These are phyloP conservation scores for Corvus moneduloides DNA, from an alignment of 2,113 vertebrate species.

Conservation along the genomic window DNA sequence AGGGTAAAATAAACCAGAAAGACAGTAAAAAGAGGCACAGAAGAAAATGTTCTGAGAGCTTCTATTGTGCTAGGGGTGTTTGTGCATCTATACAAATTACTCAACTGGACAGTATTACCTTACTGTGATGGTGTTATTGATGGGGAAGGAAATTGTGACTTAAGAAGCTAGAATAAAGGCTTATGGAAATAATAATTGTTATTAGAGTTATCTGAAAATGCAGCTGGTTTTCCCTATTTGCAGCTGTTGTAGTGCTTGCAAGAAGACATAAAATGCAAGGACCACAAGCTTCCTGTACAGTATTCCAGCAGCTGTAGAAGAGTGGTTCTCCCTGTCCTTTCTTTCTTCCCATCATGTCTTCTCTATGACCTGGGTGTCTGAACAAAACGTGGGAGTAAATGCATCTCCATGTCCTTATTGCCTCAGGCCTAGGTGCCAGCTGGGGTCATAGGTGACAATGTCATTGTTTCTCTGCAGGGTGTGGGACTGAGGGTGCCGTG, in stretches of 20 bases:
- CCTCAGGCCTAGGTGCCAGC: neutral
- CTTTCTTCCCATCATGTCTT: neutral
- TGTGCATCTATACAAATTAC: neutral
- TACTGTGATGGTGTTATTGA: neutral
- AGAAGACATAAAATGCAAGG: neutral
- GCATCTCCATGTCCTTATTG: neutral
- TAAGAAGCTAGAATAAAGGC: neutral
- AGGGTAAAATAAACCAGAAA: constrained; percentile 24
- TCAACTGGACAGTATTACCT: neutral
- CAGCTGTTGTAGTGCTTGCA: neutral
- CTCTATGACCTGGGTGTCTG: neutral
- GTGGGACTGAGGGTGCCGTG: neutral
- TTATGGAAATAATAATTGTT: neutral
- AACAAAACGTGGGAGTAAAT: neutral
- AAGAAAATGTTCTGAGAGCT: neutral
- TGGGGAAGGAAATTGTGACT: neutral
- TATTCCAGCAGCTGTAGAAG: accelerated
- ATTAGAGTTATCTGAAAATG: neutral
- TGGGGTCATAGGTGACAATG: neutral
- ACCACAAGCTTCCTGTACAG: neutral
- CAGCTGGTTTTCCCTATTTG: neutral
- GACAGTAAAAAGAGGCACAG: neutral
- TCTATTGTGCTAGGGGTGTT: neutral
- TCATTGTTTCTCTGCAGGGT: neutral
- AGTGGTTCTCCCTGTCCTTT: neutral